Conservation (phyloP, 2,113 vertebrate genomes). For the Cyprinodon variegatus region DNA sequence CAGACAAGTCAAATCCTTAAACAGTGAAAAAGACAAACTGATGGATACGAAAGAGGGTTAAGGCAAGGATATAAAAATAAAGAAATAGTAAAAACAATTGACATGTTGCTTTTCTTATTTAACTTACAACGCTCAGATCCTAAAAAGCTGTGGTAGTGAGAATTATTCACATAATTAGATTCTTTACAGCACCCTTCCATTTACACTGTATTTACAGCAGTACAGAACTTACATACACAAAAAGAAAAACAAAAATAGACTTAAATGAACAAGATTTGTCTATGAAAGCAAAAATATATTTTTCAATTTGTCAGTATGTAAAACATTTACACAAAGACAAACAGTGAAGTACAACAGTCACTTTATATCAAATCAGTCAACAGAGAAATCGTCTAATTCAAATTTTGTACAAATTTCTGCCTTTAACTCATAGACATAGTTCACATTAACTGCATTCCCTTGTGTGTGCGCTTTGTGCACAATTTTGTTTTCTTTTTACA, state of each 20-base stretch:
- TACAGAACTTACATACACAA: constrained; percentile 41
- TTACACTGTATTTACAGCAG: constrained; percentile 76
- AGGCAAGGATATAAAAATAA: constrained; percentile 77
- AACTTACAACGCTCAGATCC: constrained; percentile 48
- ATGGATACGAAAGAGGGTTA: constrained; percentile 71
- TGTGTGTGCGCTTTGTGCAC: constrained; percentile 28
- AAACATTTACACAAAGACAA: constrained; percentile 75
- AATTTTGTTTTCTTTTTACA: constrained; percentile 27
- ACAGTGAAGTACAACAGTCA: constrained; percentile 52
- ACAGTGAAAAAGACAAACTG: constrained; percentile 43
- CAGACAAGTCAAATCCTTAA: constrained; percentile 36
- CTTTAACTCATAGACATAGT: constrained; percentile 35
- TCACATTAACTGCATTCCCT: constrained; percentile 32
- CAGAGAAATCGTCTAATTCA: constrained; percentile 34
- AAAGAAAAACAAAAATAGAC: constrained; percentile 50
- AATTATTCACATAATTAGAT: constrained; percentile 64
- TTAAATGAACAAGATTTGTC: constrained; percentile 48
- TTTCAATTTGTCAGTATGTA: constrained; percentile 67
- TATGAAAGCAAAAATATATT: constrained; percentile 65
- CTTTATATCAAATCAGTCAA: constrained; percentile 65
- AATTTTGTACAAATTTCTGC: constrained; percentile 66
- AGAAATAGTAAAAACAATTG: constrained; percentile 70
- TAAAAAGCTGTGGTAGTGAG: constrained; percentile 66
- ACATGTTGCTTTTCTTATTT: constrained; percentile 63
- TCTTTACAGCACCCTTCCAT: constrained; percentile 67